Base-by-base conservation (phyloP, 2,113 vertebrate species). In the Gadus chalcogrammus region DNA sequence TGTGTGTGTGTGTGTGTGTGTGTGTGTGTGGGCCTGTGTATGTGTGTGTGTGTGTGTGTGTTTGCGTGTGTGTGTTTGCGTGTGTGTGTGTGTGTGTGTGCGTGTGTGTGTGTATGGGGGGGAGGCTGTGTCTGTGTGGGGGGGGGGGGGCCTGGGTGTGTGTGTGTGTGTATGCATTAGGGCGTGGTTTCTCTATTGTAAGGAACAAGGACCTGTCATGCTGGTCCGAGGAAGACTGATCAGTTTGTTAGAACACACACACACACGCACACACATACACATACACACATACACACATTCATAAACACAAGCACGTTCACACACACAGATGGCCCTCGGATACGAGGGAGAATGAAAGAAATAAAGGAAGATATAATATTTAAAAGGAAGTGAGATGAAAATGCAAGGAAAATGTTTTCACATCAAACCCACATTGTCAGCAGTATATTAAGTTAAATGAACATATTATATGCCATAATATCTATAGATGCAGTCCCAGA, bases 151-250 rank as follows among this genome's bases (percentile, higher is more conserved):
- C 24, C 24, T 24, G 24, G 1, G 24, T 24, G 68, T 35, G 70
- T 59, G 22, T n/a, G 65, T 62, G 72, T 63, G 66, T 24, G 67
- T 68, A 75, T 58, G 69, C 31, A 79, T 48, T 64, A 12, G 80
- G 77, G 76, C 72, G 72, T 79, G 84, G 76, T 77, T 70, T 82
- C 69, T 79, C 75, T 76, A 79, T 84, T 88, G 87, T 87, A 84
- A 80, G 75, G 79, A 70, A 84, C 65, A 80, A 76, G 78, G 82
- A 71, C 75, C 85, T 84, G 81, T 87, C 86, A 82, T 75, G 48
- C 69, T 70, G 72, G 73, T 80, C 80, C 79, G 85, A 85, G 63
- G 71, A 88, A 89, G 87, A 86, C 79, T 55, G 82, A 90, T 88
- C 75, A 82, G 77, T 83, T 75, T 79, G 73, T 79, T 59, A 71